Percentiles rank a stretch among this genome's conserved stretches.
Conservation (phyloP, 2,888 invertebrate genomes). For the Apodemia zela region DNA sequence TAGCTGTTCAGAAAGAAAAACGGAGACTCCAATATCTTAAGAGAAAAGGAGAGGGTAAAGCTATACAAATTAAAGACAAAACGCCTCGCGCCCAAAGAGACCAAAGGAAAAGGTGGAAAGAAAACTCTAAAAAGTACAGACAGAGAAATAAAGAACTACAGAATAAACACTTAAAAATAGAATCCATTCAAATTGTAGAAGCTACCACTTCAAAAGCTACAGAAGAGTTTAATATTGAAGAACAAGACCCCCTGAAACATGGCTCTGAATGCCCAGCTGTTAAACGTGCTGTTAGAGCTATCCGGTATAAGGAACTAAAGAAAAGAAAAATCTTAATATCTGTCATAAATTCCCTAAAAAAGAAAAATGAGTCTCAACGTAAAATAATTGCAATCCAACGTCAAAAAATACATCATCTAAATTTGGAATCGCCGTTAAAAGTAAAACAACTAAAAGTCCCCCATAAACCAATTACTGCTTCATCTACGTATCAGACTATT, state of each 20-base stretch:
- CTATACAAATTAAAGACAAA: conserved; percentile 20
- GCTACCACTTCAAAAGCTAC: not conserved
- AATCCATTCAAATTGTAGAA: conserved; percentile 2
- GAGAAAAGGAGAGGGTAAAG: conserved; percentile 16
- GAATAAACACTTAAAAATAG: not conserved
- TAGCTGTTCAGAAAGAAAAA: conserved; percentile 16
- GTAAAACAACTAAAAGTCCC: not conserved
- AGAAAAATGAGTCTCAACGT: not conserved
- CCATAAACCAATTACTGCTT: not conserved
- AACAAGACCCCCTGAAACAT: not conserved
- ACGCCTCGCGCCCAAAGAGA: conserved; percentile 19
- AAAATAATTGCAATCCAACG: not conserved
- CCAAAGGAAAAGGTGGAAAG: conserved; percentile 23
- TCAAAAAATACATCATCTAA: not conserved
- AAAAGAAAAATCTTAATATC: not conserved
- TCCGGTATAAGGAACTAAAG: conserved; percentile 6
- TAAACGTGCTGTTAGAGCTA: conserved; percentile 12
- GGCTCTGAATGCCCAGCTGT: not conserved
- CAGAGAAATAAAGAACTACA: not conserved
- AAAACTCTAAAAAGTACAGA: conserved; percentile 18
- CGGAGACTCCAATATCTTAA: conserved; percentile 9
- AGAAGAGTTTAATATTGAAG: conserved; percentile 8
- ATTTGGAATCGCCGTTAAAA: not conserved
- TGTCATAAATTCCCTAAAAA: not conserved
- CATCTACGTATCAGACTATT: not conserved